These are phyloP conservation scores for Lagodon rhomboides DNA, from an alignment of 2,797 vertebrate genomes.

Conservation along the genomic window DNA sequence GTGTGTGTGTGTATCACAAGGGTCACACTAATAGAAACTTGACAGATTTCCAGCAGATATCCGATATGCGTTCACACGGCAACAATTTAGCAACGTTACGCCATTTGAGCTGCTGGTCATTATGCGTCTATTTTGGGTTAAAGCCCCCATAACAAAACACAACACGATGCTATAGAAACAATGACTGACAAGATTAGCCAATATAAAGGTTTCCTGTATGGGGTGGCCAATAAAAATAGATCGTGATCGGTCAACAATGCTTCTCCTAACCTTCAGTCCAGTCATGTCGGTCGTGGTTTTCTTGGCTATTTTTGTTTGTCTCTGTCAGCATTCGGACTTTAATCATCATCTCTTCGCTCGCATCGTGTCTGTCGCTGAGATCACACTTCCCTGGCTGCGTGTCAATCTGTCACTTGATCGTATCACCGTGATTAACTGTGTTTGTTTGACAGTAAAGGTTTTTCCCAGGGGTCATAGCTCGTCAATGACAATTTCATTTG, in stretches of 20 bases:
- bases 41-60: constrained; percentile 59
- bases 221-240: constrained; percentile 68
- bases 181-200: constrained; percentile 53
- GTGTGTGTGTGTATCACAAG: neutral
- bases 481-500: constrained; percentile 27
- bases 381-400: constrained; percentile 11
- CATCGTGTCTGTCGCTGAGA: constrained; percentile 19
- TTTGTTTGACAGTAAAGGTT: constrained; percentile 8
- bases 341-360: constrained; percentile 14
- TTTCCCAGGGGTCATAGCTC: constrained; percentile 26
- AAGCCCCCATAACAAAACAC: constrained; percentile 52
- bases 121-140: constrained; percentile 60
- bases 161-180: constrained; percentile 53
- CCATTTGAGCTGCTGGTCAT: constrained; percentile 45
- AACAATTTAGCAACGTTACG: constrained; percentile 66
- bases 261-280: constrained; percentile 66
- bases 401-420: constrained; percentile 51
- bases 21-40: constrained; percentile 48
- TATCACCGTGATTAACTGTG: constrained; percentile 27
- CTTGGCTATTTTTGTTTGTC: constrained; percentile 60
- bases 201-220: constrained; percentile 54
- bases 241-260: constrained; percentile 79
- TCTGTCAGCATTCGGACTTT: constrained; percentile 44
- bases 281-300: constrained; percentile 42
- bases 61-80: constrained; percentile 54